A percentile compares a stretch with the other conserved stretches of the same genome.
phyloP scores from a whole-genome alignment of 2,888 invertebrate species.

The Tiliacea citrago region DNA sequence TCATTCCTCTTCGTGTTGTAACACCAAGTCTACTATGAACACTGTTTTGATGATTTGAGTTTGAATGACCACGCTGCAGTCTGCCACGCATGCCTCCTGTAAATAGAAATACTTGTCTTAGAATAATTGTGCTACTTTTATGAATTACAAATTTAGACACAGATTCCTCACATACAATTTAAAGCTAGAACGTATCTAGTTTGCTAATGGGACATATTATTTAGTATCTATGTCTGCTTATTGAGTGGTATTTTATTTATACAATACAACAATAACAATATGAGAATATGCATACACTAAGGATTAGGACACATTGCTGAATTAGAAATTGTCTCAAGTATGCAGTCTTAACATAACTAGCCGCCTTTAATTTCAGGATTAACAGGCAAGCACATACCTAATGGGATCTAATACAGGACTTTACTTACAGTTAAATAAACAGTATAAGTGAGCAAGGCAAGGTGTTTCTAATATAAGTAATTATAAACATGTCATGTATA shows the following conservation, averaged over 20 bases:
- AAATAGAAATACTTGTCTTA: conserved; percentile 40
- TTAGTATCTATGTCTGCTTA: neutral
- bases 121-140: neutral
- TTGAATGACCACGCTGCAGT: conserved; percentile 78
- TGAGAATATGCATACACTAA: neutral
- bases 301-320: neutral
- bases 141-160: neutral
- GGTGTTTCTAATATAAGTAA: neutral
- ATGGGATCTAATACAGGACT: neutral
- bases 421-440: neutral
- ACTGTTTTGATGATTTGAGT: conserved; percentile 73
- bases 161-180: neutral
- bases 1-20: conserved; percentile 78
- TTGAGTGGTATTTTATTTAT: neutral
- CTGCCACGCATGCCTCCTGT: conserved; percentile 80
- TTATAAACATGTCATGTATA: neutral
- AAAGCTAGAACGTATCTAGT: neutral
- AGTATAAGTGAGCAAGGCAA: neutral
- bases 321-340: neutral
- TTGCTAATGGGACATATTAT: too few species aligned
- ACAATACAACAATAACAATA: neutral
- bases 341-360: neutral
- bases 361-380: neutral
- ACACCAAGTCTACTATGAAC: conserved; percentile 85
- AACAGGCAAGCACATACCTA: neutral